Percentiles rank a stretch among this genome's conserved stretches.
These are phyloP conservation scores for Coregonus ussuriensis DNA, from an alignment of 2,797 vertebrate genomes.

Conservation along the genomic window DNA sequence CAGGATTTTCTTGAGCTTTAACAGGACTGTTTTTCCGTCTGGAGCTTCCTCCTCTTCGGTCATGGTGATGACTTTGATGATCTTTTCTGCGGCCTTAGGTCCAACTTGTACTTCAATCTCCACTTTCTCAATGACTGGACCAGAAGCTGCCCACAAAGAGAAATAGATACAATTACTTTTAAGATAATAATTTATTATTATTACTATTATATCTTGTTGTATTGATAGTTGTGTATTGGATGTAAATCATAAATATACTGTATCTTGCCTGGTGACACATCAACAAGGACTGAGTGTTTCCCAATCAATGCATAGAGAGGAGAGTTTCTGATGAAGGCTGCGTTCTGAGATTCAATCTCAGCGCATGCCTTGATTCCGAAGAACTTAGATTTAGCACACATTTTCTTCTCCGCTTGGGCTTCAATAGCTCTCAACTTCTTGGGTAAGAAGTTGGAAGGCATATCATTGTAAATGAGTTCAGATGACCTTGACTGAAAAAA, in stretches of 20 bases:
- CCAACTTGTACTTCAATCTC: conserved; percentile 78
- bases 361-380: conserved; percentile 73
- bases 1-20: conserved; percentile 78
- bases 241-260: not conserved
- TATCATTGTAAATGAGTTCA: conserved; percentile 57
- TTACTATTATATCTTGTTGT: no score
- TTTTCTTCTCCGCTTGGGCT: conserved; percentile 51
- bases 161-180: not conserved
- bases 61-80: conserved; percentile 66
- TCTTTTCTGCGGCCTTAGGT: conserved; percentile 74
- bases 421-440: not conserved
- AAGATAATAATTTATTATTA: no score
- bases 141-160: conserved; percentile 58
- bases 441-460: conserved; percentile 6
- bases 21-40: conserved; percentile 55
- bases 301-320: conserved; percentile 72
- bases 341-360: conserved; percentile 66
- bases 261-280: conserved; percentile 70
- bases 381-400: conserved; percentile 53
- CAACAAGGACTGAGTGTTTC: conserved; percentile 61
- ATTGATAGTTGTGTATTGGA: not conserved
- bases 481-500: conserved; percentile 63
- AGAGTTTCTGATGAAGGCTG: conserved; percentile 55
- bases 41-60: conserved; percentile 44
- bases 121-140: conserved; percentile 73